Base-by-base conservation (phyloP, 2,888 invertebrate genomes). In the Eupeodes luniger region DNA sequence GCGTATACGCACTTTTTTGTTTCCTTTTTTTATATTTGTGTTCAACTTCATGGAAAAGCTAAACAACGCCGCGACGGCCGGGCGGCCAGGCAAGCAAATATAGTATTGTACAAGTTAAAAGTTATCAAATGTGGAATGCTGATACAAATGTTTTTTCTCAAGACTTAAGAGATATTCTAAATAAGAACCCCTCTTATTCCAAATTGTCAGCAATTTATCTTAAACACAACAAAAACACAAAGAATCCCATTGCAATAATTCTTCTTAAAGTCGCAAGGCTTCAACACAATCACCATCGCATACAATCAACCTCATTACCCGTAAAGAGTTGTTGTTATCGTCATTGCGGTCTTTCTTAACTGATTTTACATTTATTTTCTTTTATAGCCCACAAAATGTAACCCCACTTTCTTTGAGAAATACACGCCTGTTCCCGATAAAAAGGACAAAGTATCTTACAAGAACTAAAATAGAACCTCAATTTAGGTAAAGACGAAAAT, bases 281-380 rank as follows among this genome's bases (percentile, higher is more conserved):
- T 40, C 40, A 55, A 12, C 34, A 62, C 66, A 80, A 72, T 72
- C 62, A 19, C 75, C 75, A 59, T 79, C 64, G 40, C 27, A 27
- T 40, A 78, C 88, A 88, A 88, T 85, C 85, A 81, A 85, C 88
- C 85, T 85, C 88, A 85, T 88, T 88, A 85, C 69, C 69, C 62
- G 81, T 70, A 81, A 78, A 78, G 85, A 66, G 27, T 75, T 74
- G 47, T 64, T 47, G 27, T 75, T 74, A 36, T 64, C 64, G 64
- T 67, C 78, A 81, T 74, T 82, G 66, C 49, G 66, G 79, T 79
- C 72, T 66, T 69, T 85, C 89, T 89, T 89, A 89, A 89, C 89
- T 89, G 89, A 89, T 89, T 89, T 70, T 44, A 82, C 89, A 89
- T 89, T 85, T 85, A 89, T 89, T 89, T 88, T 59, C 78, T 88